Base-by-base conservation (phyloP, 2,113 vertebrate species). In the Piaya cayana region DNA sequence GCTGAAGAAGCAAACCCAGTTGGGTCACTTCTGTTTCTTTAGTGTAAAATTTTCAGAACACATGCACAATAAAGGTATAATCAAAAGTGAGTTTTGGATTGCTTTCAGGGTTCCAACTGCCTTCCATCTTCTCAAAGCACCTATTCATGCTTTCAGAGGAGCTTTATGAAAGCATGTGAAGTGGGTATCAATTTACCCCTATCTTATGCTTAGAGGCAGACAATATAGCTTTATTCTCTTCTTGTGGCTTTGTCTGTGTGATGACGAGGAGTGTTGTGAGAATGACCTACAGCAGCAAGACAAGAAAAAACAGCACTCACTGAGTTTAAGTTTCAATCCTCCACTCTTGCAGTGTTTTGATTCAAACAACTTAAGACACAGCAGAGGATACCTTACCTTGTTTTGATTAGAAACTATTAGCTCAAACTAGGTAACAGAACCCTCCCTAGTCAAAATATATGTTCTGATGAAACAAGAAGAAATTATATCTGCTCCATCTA, bases 21-120 rank as follows among this genome's bases (percentile, higher is more conserved):
- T 88, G 78, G 81, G 52, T 93, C 67, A 63, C 67, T 82, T 50
- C 74, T 89, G 39, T 69, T 96, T 92, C 89, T 90, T 85, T 59
- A 67, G 55, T 43, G 47, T 90, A 77, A 87, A 72, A 86, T 90
- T 94, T 85, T 93, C 78, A 81, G 84, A 79, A 95, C 55, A 53
- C 11, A 19, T 2, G 1, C 32, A 62, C 8, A 12, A 83, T 83
- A 86, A 92, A 88, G 1, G 11, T 60, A 75, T 79, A 87, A 89
- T 91, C 86, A 82, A 88, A 95, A 87, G 43, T 68, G 81, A 84
- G 75, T 93, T 93, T 63, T 86, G 64, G 79, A 77, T 86, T 86
- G 29, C 80, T 93, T 70, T 95, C 82, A 88, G 64, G 23, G 8
- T 90, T 90, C 71, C 68, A 83, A 17, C 26, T 74, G 84, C 64